Evolutionary conservation across 1,140 invertebrate genomes (phyloP), one percentile per base, ranked within the genome.

Genomic region (Drosophila pallidifrons): DNA sequence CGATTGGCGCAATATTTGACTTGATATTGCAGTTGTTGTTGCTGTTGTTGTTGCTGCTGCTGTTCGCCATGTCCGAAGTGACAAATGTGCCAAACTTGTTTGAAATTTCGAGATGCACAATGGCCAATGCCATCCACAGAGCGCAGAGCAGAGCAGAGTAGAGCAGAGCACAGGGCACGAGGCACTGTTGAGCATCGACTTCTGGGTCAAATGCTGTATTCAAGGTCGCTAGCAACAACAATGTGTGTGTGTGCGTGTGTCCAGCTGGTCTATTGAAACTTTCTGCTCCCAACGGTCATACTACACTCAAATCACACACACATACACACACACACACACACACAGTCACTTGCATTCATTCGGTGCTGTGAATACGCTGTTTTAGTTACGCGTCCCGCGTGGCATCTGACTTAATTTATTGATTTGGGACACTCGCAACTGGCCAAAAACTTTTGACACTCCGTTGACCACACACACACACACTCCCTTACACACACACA

Each of bases 71-170:
- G 69, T 75, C 55, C 70, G 25, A 75, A 57, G 66, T 85, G 82
- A 87, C 79, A 82, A 87, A 85, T 86, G 82, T 82, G 71, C 55
- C 79, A 79, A 82, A 82, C 63, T 86, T 86, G 67, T 79, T 51
- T 38, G 64, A 46, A 67, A 41, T 68, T 68, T 59, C 35, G 35
- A 52, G 70, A 67, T 71, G 59, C 63, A 73, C 63, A 73, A 67
- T 73, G 63, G 46, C 71, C 71, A 74, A 60, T 58, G 49, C 6
- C 64, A 59, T 30, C 30, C 49, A 11, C 30, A 25, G 51, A 35
- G 13, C 35, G 38, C 32, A 20, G 32, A 55, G 7, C 52, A 3
- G 8, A 51, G 7, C 6, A 46, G 43, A 58, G 35, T 11, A n/a
- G 11, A 32, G 11, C 25, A 30, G 25, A 43, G 7, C 6, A 32